A percentile compares a stretch with the other conserved stretches of the same genome.
phyloP scores from a whole-genome alignment of 2,113 vertebrate species.

The Jacana jacana region DNA sequence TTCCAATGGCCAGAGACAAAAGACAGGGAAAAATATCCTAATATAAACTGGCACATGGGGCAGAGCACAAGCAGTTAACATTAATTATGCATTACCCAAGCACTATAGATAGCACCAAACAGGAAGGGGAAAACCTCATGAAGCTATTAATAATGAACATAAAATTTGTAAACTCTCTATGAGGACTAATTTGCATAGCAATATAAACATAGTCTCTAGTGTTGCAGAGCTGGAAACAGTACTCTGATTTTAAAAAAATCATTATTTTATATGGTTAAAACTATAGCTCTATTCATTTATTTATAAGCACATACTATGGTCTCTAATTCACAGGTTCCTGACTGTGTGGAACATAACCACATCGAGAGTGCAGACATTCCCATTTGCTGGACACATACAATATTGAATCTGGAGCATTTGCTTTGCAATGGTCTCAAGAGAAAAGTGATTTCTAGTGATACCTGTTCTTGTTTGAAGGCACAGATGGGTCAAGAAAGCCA shows the following conservation, averaged over 20 bases:
- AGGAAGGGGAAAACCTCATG: constrained; percentile 69
- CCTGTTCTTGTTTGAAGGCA: background rate
- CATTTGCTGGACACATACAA: background rate
- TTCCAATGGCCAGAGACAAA: constrained; percentile 53
- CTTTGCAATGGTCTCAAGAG: background rate
- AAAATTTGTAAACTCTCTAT: constrained; percentile 79
- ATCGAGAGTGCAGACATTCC: background rate
- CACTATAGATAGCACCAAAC: constrained; percentile 75
- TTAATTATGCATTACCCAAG: constrained; percentile 79
- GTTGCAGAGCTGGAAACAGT: constrained; percentile 55
- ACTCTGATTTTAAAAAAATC: constrained; percentile 18
- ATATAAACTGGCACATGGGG: constrained; percentile 58
- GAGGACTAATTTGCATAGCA: constrained; percentile 81
- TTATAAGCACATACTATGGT: constrained; percentile 66
- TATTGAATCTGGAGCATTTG: background rate
- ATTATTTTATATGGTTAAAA: constrained; percentile 71
- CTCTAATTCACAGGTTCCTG: constrained; percentile 35
- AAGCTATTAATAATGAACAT: constrained; percentile 80
- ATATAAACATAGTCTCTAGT: constrained; percentile 72
- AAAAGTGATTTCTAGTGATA: background rate
- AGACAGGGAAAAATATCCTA: constrained; percentile 46
- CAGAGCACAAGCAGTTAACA: constrained; percentile 69
- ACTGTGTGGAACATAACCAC: background rate
- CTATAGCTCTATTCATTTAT: constrained; percentile 69
- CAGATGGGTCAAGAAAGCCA: background rate